These are phyloP conservation scores for Bombus superbus DNA, from an alignment of 1,140 invertebrate genomes.

Conservation along the genomic window DNA sequence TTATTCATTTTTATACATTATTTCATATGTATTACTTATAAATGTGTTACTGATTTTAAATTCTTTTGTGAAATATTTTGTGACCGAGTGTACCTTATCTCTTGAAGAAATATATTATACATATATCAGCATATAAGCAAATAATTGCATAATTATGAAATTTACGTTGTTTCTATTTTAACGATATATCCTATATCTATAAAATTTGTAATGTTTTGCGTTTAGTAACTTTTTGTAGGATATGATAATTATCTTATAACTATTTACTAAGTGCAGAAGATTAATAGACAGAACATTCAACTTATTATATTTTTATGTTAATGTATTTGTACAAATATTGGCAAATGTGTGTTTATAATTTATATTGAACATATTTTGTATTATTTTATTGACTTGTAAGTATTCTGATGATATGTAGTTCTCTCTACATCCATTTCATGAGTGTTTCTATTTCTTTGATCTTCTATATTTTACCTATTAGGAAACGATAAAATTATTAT, in stretches of 20 bases:
- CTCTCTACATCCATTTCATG: background rate
- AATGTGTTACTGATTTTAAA: background rate
- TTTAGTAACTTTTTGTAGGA: background rate
- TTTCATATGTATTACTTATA: background rate
- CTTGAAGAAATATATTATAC: background rate
- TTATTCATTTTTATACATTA: background rate
- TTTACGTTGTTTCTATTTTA: background rate
- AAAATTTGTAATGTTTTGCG: background rate
- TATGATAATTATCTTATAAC: background rate
- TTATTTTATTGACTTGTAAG: background rate
- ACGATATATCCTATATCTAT: background rate
- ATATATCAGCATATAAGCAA: background rate
- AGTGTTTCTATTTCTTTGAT: background rate
- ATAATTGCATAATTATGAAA: background rate
- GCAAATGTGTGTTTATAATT: background rate
- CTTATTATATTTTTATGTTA: background rate
- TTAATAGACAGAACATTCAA: background rate
- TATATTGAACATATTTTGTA: background rate
- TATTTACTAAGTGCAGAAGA: background rate
- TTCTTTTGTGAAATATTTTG: constrained; percentile 1
- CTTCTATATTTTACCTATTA: background rate
- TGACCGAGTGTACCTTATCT: background rate
- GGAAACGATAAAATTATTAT: background rate
- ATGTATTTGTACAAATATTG: background rate
- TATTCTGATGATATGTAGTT: background rate